phyloP scores from a whole-genome alignment of 1,140 invertebrate species.

The Bombus superbus region DNA sequence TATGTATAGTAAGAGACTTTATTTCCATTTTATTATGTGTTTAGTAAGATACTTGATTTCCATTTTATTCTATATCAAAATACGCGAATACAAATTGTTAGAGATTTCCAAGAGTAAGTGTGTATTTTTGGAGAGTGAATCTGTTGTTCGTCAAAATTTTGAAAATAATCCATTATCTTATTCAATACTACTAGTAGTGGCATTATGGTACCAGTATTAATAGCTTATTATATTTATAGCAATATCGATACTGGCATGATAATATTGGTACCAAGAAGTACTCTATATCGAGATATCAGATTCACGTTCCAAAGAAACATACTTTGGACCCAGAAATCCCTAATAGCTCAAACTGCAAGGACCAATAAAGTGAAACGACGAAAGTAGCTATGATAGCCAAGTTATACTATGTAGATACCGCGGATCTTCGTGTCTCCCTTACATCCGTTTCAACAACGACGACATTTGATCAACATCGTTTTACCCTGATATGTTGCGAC shows the following conservation, averaged over 20 bases:
- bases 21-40: not conserved
- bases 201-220: not conserved
- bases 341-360: not conserved
- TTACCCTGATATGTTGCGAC: not conserved
- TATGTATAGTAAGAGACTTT: not conserved
- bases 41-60: not conserved
- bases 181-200: too few relatives aligned
- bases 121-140: not conserved
- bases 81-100: not conserved
- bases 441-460: not conserved
- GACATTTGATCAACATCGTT: conserved; percentile 12
- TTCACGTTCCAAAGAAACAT: not conserved
- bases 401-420: not conserved
- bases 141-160: not conserved
- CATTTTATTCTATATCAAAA: not conserved
- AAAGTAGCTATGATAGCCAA: not conserved
- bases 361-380: not conserved
- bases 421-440: conserved; percentile 61
- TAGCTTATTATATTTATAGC: too few relatives aligned
- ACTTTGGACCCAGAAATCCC: not conserved
- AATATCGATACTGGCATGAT: too few relatives aligned
- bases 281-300: not conserved
- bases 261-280: too few relatives aligned
- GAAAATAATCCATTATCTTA: not conserved
- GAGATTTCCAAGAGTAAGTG: not conserved